Evolutionary conservation across 2,888 invertebrate genomes (phyloP).

Genomic region (Empis stercorea): DNA sequence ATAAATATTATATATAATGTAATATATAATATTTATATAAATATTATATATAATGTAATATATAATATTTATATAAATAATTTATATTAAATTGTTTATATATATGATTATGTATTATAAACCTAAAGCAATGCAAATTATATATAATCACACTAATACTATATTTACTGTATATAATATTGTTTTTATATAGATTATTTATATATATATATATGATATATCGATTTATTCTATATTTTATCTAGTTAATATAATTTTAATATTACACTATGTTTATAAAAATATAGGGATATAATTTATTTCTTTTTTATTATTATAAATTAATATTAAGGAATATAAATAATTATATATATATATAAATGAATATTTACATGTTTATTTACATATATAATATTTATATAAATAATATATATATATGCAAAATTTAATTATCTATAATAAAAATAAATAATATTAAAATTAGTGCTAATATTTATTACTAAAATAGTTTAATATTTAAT

Average conservation of each 20-base stretch:
- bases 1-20: slow-evolving; percentile 9
- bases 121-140: not conserved
- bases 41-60: slow-evolving; percentile 9
- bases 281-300: slow-evolving; percentile 12
- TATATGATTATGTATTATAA: slow-evolving; percentile 4
- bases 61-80: slow-evolving; percentile 8
- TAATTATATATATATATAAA: slow-evolving; percentile 19
- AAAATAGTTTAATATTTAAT: not conserved
- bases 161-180: too few relatives aligned
- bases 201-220: slow-evolving; percentile 4
- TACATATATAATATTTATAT: slow-evolving; percentile 18
- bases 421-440: slow-evolving; percentile 10
- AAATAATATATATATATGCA: slow-evolving; percentile 11
- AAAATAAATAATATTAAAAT: slow-evolving; percentile 7
- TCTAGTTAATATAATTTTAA: slow-evolving; percentile 4
- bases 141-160: too few relatives aligned
- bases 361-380: slow-evolving; percentile 18
- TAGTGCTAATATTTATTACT: slow-evolving; percentile 14
- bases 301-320: slow-evolving; percentile 8
- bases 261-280: not conserved
- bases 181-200: slow-evolving; percentile 7
- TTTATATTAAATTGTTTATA: slow-evolving; percentile 2
- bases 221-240: not conserved
- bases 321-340: slow-evolving; percentile 1
- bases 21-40: slow-evolving; percentile 8